phyloP scores from a whole-genome alignment of 1,140 invertebrate genomes.

The Apis dorsata region DNA sequence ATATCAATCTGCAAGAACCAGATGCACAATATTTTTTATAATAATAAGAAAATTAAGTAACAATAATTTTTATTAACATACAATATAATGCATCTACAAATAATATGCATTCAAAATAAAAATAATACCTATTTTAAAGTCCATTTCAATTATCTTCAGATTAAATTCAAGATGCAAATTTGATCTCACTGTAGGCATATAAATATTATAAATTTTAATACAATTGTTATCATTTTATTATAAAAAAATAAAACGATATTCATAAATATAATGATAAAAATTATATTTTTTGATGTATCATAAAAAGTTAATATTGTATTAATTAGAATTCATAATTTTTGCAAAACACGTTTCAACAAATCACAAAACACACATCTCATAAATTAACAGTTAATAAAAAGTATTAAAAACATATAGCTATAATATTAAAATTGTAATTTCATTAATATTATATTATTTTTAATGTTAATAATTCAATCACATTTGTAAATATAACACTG shows the following conservation, averaged over 20 bases:
- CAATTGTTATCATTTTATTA: not conserved
- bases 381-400: not conserved
- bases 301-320: not conserved
- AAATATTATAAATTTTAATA: conserved; percentile 3
- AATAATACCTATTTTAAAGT: conserved; percentile 37
- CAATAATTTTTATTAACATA: conserved; percentile 37
- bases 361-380: not conserved
- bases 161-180: conserved; percentile 31
- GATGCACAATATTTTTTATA: conserved; percentile 77
- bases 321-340: conserved; percentile 12
- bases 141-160: conserved; percentile 31
- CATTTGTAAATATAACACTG: not conserved
- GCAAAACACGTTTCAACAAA: not conserved
- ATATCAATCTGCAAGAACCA: conserved; percentile 74
- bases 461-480: conserved; percentile 7
- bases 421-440: conserved; percentile 19
- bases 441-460: not conserved
- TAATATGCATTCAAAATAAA: conserved; percentile 47
- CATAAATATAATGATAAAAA: not conserved
- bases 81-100: conserved; percentile 41
- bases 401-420: not conserved
- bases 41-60: conserved; percentile 40
- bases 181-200: conserved; percentile 25
- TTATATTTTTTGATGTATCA: not conserved
- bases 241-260: not conserved